These are phyloP conservation scores for Idaea straminata DNA, from an alignment of 2,888 invertebrate genomes.

Conservation along the genomic window DNA sequence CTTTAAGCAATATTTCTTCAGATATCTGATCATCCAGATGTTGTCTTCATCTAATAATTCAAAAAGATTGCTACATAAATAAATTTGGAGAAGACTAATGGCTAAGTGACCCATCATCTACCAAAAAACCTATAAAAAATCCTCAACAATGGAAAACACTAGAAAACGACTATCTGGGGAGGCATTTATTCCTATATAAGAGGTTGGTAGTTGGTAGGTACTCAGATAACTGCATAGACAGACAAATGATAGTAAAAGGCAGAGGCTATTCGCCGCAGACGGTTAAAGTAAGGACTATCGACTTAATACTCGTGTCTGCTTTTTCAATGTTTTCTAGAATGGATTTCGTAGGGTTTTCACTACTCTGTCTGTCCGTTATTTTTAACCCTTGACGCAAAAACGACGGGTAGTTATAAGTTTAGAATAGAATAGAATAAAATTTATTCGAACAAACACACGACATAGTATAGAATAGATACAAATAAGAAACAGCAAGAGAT, in stretches of 20 bases:
- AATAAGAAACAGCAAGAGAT: too few relatives aligned
- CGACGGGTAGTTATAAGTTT: too few relatives aligned
- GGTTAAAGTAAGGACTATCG: not conserved
- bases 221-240: not conserved
- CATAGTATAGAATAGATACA: too few relatives aligned
- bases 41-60: too few relatives aligned
- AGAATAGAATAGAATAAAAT: too few relatives aligned
- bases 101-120: too few relatives aligned
- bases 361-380: not conserved
- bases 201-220: not conserved
- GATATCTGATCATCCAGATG: too few relatives aligned
- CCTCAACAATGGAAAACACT: not conserved
- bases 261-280: constrained; percentile 1
- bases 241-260: not conserved
- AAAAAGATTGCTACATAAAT: too few relatives aligned
- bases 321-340: not conserved
- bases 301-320: not conserved
- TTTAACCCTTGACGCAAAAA: not conserved
- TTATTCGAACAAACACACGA: too few relatives aligned
- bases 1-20: too few relatives aligned
- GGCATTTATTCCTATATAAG: not conserved
- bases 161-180: not conserved
- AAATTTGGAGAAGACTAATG: too few relatives aligned
- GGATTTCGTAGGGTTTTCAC: not conserved
- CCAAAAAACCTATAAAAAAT: not conserved